Evolutionary conservation across 2,797 vertebrate genomes (phyloP), one percentile per base, ranked within the genome.

Genomic region (Centroberyx gerrardi): DNA sequence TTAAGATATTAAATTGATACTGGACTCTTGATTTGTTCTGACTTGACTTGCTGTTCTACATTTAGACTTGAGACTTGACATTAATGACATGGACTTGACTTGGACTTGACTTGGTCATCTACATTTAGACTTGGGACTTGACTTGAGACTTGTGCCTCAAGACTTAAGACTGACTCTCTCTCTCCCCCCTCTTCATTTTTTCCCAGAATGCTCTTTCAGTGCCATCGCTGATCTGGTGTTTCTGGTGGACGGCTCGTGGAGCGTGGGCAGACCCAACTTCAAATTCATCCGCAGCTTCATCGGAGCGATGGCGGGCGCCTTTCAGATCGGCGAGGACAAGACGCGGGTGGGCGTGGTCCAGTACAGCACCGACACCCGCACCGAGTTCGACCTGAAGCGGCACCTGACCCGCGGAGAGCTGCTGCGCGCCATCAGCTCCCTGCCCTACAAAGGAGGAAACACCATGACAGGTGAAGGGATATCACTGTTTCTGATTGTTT

Each of bases 221-320:
- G 91, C 96, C 55, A 85, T 96, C 3, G 96, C 95, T 4, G 98
- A 99, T 76, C 73, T 99, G 81, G 95, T 97, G 55, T 98, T 99
- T 70, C 84, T 99, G 58, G 96, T 99, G 83, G 98, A 98, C 64
- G 97, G 97, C 61, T 98, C 98, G 12, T 97, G 95, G 96, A 97
- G 95, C 13, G 95, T 97, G 6, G 96, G 97, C 10, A 94, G 94
- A 84, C 93, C 92, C 3, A 97, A 99, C 90, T 98, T 99, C 28
- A 94, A 95, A 74, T 91, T 94, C 79, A 94, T 99, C 79, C 95
- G 97, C 77, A 96, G 87, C 74, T 97, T 99, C 60, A 94, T 99
- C 74, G 88, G 95, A 28, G 94, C 96, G 10, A 89, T 94, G 65
- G 96, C 96, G 14, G 95, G 96, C 22, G 97, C 98, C 55, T 99